Evolutionary conservation across 2,797 vertebrate genomes (phyloP).

Genomic region (Lindbergichthys nudifrons): DNA sequence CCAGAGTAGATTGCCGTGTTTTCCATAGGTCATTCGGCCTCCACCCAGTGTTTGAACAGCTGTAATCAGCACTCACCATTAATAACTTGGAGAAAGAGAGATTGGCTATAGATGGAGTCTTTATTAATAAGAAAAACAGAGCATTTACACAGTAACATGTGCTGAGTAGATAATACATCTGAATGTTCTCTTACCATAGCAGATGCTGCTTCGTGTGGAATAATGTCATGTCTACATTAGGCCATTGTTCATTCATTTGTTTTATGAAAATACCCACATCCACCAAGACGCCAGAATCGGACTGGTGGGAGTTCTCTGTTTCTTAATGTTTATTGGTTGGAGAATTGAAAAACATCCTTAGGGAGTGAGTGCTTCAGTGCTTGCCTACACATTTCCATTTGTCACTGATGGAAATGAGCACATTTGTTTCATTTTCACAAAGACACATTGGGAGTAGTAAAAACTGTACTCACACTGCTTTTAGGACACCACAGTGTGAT

Average conservation of each 20-base stretch:
- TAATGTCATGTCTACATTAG: conserved; percentile 26
- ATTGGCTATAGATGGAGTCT: conserved; percentile 47
- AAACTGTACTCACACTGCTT: conserved; percentile 48
- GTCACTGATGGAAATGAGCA: conserved; percentile 61
- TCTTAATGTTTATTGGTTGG: conserved; percentile 61
- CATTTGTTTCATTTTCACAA: conserved; percentile 63
- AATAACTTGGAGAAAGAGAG: conserved; percentile 68
- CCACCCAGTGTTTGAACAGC: conserved; percentile 87
- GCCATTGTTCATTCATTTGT: conserved; percentile 41
- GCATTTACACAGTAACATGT: conserved; percentile 39
- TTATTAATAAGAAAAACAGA: conserved; percentile 50
- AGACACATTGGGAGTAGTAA: conserved; percentile 46
- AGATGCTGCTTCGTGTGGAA: conserved; percentile 18
- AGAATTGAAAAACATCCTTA: conserved; percentile 66
- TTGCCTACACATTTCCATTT: conserved; percentile 58
- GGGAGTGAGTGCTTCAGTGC: conserved; percentile 37
- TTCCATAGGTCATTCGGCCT: conserved; percentile 89
- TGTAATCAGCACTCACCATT: conserved; percentile 86
- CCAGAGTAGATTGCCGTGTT: conserved; percentile 87
- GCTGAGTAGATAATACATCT: conserved; percentile 15
- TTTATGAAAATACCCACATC: conserved; percentile 55
- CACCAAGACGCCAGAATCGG: conserved; percentile 18
- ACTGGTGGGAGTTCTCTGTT: conserved; percentile 60
- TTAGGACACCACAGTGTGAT: conserved; percentile 66
- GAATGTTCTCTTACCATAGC: conserved; percentile 9